A percentile compares a stretch with the other conserved stretches of the same genome.
phyloP scores from a whole-genome alignment of 64 coral and sea anemone genomes.

The Cladopsammia gracilis region DNA sequence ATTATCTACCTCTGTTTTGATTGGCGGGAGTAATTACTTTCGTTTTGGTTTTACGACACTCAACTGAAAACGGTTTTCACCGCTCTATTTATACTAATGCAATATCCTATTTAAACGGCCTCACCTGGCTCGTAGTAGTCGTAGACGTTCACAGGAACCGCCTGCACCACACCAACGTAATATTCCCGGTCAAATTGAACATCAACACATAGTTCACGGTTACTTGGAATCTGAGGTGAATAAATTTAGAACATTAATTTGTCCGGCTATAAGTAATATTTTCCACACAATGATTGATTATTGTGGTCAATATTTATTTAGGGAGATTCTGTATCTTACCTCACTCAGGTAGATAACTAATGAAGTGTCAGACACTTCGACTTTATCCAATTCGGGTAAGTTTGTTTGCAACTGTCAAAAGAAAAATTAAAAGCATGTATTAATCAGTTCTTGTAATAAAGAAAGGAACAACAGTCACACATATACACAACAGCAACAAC shows the following conservation, averaged over 20 bases:
- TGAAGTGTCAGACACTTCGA: constrained; percentile 77
- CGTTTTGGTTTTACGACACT: no score
- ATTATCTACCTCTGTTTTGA: no score
- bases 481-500: no score
- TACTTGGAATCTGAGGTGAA: constrained; percentile 58
- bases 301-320: no score
- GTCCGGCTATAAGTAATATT: no score
- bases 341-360: constrained; percentile 85
- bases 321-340: constrained; percentile 30
- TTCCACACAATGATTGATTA: no score
- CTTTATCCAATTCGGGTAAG: constrained; percentile 62
- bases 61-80: no score
- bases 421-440: background rate
- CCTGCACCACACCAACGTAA: constrained; percentile 66
- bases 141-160: constrained; percentile 84
- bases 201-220: constrained; percentile 73
- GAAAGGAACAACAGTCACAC: background rate
- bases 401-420: constrained; percentile 57
- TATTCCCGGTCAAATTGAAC: constrained; percentile 63
- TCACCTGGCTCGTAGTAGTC: constrained; percentile 89
- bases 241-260: background rate
- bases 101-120: no score
- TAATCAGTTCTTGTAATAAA: background rate
- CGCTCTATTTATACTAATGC: no score
- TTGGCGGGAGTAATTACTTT: no score